A percentile compares a stretch with the other conserved stretches of the same genome.
Conservation (phyloP, 2,888 invertebrate species). For the Platycheirus rosarum region DNA sequence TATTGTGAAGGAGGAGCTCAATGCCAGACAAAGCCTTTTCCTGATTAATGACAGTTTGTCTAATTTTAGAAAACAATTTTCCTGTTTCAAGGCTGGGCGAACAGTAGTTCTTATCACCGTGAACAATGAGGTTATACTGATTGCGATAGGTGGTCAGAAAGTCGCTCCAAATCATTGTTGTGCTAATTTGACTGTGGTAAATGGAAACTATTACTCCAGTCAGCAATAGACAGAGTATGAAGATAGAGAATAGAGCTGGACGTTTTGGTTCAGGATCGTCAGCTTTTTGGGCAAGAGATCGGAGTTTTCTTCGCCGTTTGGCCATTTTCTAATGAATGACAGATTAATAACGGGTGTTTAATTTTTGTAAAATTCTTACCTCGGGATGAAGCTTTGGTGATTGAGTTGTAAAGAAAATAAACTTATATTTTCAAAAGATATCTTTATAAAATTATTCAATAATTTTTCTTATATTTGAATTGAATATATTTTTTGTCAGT, state of each 20-base stretch:
- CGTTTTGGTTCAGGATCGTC: neutral
- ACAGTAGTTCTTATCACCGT: conserved; percentile 79
- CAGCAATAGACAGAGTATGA: neutral
- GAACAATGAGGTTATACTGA: conserved; percentile 78
- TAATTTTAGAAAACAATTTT: conserved; percentile 74
- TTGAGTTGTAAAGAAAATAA: too few species aligned
- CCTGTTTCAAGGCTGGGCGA: conserved; percentile 66
- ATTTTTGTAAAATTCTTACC: conserved; percentile 37
- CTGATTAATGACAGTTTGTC: conserved; percentile 40
- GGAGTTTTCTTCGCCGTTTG: conserved; percentile 46
- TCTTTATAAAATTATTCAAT: too few species aligned
- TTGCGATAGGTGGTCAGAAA: conserved; percentile 75
- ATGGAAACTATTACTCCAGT: neutral
- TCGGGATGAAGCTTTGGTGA: conserved; percentile 20
- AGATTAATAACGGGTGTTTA: neutral
- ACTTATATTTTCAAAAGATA: too few species aligned
- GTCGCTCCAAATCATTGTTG: conserved; percentile 25
- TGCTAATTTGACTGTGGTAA: conserved; percentile 10
- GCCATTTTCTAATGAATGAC: conserved; percentile 36
- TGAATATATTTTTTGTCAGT: too few species aligned
- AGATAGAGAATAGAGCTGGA: neutral
- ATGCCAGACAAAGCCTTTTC: conserved; percentile 75
- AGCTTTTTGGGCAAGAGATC: conserved; percentile 32
- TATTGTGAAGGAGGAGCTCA: conserved; percentile 75
- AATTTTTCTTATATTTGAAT: too few species aligned